phyloP scores from a whole-genome alignment of 2,113 vertebrate genomes.

The Tupaia tana region DNA sequence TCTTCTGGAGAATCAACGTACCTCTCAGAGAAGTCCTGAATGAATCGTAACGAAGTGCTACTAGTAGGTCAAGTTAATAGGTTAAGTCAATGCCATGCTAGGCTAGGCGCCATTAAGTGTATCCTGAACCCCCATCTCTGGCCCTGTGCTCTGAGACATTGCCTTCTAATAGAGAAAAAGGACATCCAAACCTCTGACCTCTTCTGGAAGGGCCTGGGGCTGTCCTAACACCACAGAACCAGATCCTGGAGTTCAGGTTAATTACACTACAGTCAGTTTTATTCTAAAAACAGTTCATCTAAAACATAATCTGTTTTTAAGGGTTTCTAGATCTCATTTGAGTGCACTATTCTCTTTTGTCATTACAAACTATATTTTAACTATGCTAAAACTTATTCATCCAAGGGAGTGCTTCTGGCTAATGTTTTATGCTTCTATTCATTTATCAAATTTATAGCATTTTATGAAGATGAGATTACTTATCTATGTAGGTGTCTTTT shows the following conservation, averaged over 20 bases:
- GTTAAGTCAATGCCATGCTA: too few species aligned
- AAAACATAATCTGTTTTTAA: conserved; percentile 11
- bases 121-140: not conserved
- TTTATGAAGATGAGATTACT: conserved; percentile 47
- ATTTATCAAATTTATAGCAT: conserved; percentile 52
- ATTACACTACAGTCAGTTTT: not conserved
- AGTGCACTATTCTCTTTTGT: not conserved
- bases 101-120: not conserved
- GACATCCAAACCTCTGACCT: too few species aligned
- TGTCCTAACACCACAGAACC: not conserved
- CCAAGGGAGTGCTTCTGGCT: conserved; percentile 20
- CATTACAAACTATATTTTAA: conserved; percentile 31
- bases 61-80: not conserved
- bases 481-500: conserved; percentile 45
- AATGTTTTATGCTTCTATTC: conserved; percentile 52
- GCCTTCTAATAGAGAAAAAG: not conserved
- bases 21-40: not conserved
- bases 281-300: not conserved
- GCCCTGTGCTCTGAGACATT: not conserved
- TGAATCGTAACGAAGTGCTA: not conserved
- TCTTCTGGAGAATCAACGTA: not conserved
- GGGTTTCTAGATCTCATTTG: not conserved
- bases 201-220: not conserved
- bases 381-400: conserved; percentile 50
- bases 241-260: not conserved